These are phyloP conservation scores for Panthera uncia DNA, from an alignment of 2,113 vertebrate species.

Conservation along the genomic window DNA sequence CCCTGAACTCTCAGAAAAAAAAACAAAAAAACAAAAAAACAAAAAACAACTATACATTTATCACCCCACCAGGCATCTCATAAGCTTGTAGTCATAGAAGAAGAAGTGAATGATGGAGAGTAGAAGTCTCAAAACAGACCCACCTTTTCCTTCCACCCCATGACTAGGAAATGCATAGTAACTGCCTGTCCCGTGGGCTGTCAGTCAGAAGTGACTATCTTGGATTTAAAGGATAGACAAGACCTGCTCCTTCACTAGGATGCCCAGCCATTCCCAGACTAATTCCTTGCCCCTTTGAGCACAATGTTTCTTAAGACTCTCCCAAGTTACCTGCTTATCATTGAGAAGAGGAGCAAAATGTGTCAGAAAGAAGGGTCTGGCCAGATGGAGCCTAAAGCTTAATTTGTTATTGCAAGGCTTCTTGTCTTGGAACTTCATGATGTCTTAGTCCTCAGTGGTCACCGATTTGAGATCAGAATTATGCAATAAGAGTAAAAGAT, in stretches of 20 bases:
- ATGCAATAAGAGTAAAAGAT: neutral
- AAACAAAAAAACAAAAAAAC: neutral
- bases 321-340: neutral
- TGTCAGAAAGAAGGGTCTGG: neutral
- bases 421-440: neutral
- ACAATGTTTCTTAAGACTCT: neutral
- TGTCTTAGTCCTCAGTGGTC: neutral
- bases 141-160: neutral
- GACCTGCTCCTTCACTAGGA: neutral
- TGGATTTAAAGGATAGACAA: neutral
- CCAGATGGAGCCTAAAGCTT: neutral
- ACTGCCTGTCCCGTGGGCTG: neutral
- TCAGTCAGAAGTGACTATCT: neutral
- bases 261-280: neutral
- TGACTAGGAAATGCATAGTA: neutral
- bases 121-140: neutral
- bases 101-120: neutral
- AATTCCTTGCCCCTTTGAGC: neutral
- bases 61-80: neutral
- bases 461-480: neutral
- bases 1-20: neutral
- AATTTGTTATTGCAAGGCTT: neutral
- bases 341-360: neutral
- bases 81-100: neutral
- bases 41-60: neutral